phyloP scores from a whole-genome alignment of 2,888 invertebrate genomes.

The Pollenia amentaria region DNA sequence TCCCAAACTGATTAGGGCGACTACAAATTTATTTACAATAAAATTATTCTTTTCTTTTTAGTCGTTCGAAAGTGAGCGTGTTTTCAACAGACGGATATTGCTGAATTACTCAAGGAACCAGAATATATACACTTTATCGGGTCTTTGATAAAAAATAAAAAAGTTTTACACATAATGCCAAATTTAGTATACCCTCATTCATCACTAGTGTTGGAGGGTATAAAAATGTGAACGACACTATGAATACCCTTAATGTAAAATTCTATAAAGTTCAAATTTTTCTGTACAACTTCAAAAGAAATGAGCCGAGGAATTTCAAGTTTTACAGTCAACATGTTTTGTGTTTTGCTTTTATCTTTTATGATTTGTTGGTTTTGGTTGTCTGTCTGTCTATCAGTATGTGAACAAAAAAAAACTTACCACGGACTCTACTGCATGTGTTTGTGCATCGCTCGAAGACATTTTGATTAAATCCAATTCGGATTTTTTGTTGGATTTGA shows the following conservation, averaged over 20 bases:
- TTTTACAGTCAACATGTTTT: background rate
- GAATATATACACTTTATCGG: no score
- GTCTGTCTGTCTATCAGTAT: slow-evolving; percentile 11
- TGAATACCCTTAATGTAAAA: background rate
- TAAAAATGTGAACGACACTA: background rate
- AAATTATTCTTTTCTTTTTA: no score
- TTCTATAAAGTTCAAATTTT: background rate
- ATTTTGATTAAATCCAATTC: slow-evolving; percentile 39
- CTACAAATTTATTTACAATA: no score
- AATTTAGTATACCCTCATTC: no score
- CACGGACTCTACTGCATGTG: slow-evolving; percentile 27
- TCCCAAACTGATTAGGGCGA: no score
- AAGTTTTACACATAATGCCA: no score
- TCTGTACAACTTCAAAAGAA: background rate
- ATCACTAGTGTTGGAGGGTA: no score
- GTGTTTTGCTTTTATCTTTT: background rate
- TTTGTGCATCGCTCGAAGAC: slow-evolving; percentile 35
- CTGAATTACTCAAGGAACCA: no score
- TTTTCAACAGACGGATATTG: no score
- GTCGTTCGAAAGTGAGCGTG: no score
- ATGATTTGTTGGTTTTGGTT: background rate
- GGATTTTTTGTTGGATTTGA: background rate
- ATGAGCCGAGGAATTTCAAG: slow-evolving; percentile 17
- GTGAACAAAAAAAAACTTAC: slow-evolving; percentile 42
- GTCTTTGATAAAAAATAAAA: no score